phyloP scores from a whole-genome alignment of 2,113 vertebrate species.

The Neopipo cinnamomea region DNA sequence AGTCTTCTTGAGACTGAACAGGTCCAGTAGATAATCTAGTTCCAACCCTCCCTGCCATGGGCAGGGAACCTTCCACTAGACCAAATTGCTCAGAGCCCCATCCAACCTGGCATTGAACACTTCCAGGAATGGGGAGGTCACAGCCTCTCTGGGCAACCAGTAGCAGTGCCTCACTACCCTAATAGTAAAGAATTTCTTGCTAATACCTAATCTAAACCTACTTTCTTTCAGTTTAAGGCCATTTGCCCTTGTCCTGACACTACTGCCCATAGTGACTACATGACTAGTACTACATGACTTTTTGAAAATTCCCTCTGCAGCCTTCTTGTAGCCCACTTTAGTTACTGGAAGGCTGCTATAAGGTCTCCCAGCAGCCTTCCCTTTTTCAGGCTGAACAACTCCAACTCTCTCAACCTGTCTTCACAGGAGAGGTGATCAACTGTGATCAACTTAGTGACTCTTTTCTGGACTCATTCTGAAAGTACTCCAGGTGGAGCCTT shows the following conservation, averaged over 20 bases:
- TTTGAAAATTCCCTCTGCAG: background rate
- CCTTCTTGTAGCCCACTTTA: background rate
- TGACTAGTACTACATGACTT: background rate
- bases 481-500: background rate
- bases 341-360: background rate
- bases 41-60: background rate
- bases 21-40: background rate
- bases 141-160: background rate
- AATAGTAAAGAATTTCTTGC: background rate
- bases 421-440: background rate
- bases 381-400: background rate
- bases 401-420: background rate
- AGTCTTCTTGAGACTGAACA: background rate
- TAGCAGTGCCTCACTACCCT: background rate
- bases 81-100: background rate
- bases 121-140: background rate
- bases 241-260: background rate
- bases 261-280: background rate
- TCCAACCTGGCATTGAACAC: background rate
- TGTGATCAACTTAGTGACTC: background rate
- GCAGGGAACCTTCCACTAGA: background rate
- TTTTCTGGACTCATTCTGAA: background rate
- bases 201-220: background rate
- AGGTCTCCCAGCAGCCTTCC: background rate
- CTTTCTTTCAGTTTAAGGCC: background rate